Conservation (phyloP, 2,113 vertebrate species). For the Alosa alosa region DNA sequence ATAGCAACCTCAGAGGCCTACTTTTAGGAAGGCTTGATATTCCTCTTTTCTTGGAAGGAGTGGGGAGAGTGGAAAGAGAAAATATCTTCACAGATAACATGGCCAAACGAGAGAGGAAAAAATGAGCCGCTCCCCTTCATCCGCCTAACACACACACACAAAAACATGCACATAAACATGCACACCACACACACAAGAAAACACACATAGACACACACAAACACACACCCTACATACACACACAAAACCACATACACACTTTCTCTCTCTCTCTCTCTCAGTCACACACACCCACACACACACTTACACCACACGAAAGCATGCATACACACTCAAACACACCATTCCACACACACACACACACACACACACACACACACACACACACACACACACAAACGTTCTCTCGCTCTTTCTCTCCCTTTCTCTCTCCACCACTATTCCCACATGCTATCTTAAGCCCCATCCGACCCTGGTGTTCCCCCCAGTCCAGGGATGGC, state of each 20-base stretch:
- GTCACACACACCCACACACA: not conserved
- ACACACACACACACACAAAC: too few species aligned
- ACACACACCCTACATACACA: not conserved
- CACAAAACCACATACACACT: not conserved
- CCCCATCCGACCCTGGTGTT: constrained; percentile 15
- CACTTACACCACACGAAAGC: not conserved
- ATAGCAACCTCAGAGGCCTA: not conserved
- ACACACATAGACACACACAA: not conserved
- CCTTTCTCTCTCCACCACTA: not conserved
- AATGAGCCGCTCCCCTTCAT: not conserved
- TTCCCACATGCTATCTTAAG: not conserved
- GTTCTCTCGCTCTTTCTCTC: not conserved
- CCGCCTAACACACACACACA: not conserved
- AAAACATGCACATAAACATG: not conserved
- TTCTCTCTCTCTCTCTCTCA: too few species aligned
- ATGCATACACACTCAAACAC: not conserved
- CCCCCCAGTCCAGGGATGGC: constrained; percentile 18
- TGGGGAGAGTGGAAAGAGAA: not conserved
- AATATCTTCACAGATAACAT: constrained; percentile 1
- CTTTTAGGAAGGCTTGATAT: not conserved
- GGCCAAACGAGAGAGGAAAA: constrained; percentile 34
- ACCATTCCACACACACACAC: not conserved
- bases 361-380: too few species aligned
- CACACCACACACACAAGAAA: not conserved
- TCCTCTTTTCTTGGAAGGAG: not conserved